A percentile compares a stretch with the other conserved stretches of the same genome.
Evolutionary conservation across 2,797 vertebrate genomes (phyloP).

Genomic region (Phataginus tricuspis): DNA sequence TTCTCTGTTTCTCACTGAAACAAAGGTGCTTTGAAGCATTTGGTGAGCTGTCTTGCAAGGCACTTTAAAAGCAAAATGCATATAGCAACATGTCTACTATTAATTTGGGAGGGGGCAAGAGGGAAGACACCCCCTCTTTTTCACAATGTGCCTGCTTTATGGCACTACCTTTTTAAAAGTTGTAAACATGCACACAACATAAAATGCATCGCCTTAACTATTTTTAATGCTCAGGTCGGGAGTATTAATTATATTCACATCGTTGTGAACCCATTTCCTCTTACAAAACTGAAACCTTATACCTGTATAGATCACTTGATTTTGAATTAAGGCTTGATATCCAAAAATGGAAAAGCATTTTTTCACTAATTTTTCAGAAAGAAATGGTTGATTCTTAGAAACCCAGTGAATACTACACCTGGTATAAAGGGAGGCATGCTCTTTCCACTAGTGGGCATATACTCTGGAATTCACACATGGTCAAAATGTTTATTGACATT

Average conservation of each 20-base stretch:
- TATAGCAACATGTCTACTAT: not conserved
- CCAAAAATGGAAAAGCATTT: not conserved
- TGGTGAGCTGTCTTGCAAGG: not conserved
- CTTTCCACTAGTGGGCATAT: no score
- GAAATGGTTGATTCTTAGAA: not conserved
- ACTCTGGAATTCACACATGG: not conserved
- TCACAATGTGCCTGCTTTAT: not conserved
- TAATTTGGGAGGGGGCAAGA: not conserved
- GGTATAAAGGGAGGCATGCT: not conserved
- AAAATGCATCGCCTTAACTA: no score
- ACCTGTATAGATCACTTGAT: not conserved
- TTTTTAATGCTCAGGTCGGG: accelerated
- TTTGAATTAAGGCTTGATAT: not conserved
- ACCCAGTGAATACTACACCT: not conserved
- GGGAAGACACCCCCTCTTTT: not conserved
- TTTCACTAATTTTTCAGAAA: not conserved
- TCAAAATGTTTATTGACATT: not conserved
- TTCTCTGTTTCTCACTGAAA: not conserved
- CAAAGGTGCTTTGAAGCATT: not conserved
- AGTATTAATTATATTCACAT: not conserved
- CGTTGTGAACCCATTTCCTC: accelerated
- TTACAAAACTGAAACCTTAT: not conserved
- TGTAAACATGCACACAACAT: not conserved
- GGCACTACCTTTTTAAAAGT: not conserved
- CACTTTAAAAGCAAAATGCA: not conserved